Percentiles rank a stretch among this genome's conserved stretches.
phyloP scores from a whole-genome alignment of 2,113 vertebrate genomes.

The Zosterops lateralis region DNA sequence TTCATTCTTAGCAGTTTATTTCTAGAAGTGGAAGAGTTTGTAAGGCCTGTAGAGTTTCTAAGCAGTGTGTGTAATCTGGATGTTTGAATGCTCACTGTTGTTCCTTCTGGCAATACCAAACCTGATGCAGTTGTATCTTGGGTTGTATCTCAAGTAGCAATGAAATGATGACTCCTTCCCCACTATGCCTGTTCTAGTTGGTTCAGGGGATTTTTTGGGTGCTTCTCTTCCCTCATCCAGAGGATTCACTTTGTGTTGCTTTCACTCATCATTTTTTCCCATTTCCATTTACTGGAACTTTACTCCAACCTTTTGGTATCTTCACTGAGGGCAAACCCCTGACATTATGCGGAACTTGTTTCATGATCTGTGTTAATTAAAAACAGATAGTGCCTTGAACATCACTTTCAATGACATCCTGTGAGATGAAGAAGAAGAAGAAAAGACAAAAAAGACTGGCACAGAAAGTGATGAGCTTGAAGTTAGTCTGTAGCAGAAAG shows the following conservation, averaged over 20 bases:
- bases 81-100: not conserved
- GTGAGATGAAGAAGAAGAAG: not conserved
- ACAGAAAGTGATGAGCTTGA: not conserved
- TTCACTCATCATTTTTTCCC: not conserved
- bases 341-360: not conserved
- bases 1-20: not conserved
- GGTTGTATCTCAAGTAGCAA: not conserved
- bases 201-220: not conserved
- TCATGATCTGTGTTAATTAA: not conserved
- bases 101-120: not conserved
- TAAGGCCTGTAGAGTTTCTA: not conserved
- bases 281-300: not conserved
- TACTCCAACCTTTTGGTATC: not conserved
- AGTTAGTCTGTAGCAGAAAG: not conserved
- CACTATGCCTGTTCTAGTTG: fast-evolving
- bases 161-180: not conserved
- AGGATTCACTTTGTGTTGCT: not conserved
- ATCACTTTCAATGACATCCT: not conserved
- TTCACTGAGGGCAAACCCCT: not conserved
- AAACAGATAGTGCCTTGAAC: not conserved
- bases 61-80: not conserved
- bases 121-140: not conserved
- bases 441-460: not conserved
- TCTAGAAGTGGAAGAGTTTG: not conserved
- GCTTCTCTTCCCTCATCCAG: not conserved